These are phyloP conservation scores for Ectemnius cavifrons DNA, from an alignment of 2,888 invertebrate genomes.

Conservation along the genomic window DNA sequence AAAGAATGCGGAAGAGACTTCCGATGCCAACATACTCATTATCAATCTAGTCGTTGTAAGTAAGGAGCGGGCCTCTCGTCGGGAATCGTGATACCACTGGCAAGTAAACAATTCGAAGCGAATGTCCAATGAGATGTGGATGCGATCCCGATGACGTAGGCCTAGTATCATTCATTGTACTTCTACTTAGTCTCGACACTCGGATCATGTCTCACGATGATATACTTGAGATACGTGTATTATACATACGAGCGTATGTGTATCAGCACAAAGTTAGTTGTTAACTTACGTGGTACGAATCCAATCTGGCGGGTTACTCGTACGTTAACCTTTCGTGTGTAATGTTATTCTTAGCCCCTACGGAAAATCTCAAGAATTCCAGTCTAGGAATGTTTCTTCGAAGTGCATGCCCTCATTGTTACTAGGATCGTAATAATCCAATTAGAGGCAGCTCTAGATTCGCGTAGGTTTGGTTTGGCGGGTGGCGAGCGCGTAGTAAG, in stretches of 20 bases:
- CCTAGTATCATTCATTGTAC: slow-evolving; percentile 42
- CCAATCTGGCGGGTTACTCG: neutral
- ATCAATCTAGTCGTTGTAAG: slow-evolving; percentile 25
- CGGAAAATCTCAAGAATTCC: neutral
- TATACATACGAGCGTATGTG: neutral
- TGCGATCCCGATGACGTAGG: slow-evolving; percentile 22
- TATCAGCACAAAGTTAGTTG: neutral
- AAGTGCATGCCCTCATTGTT: too few species aligned
- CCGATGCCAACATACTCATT: slow-evolving; percentile 51
- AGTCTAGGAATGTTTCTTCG: too few species aligned
- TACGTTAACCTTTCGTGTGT: neutral
- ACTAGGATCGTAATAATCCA: too few species aligned
- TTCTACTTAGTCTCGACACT: slow-evolving; percentile 3
- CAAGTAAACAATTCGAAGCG: slow-evolving; percentile 17
- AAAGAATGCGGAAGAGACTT: slow-evolving; percentile 13
- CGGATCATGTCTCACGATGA: neutral
- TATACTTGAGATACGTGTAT: neutral
- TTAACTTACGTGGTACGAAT: neutral
- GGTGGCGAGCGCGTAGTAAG: too few species aligned
- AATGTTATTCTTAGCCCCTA: slow-evolving; percentile 4
- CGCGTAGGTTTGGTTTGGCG: too few species aligned
- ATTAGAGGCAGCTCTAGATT: too few species aligned
- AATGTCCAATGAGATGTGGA: slow-evolving; percentile 30
- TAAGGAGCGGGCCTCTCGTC: slow-evolving; percentile 25
- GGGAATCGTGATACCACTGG: slow-evolving; percentile 13